These are phyloP conservation scores for Hemicordylus capensis DNA, from an alignment of 2,113 vertebrate species.

Conservation along the genomic window DNA sequence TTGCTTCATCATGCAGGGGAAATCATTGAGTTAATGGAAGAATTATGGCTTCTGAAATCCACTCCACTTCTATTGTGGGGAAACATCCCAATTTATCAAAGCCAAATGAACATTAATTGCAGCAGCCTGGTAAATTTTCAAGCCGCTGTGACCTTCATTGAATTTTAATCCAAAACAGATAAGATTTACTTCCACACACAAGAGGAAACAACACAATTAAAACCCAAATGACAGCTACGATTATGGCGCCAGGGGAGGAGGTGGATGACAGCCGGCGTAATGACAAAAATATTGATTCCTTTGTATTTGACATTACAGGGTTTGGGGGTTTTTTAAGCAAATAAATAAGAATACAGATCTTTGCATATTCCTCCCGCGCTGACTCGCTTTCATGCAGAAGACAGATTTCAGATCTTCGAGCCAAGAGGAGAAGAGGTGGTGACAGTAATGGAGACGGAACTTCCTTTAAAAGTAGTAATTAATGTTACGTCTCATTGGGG, in stretches of 20 bases:
- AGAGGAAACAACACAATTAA: conserved; percentile 85
- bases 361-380: conserved; percentile 19
- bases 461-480: conserved; percentile 80
- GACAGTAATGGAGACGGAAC: conserved; percentile 75
- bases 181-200: conserved; percentile 84
- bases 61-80: conserved; percentile 79
- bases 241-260: conserved; percentile 46
- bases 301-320: conserved; percentile 58
- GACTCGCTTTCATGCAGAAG: conserved; percentile 49
- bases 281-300: conserved; percentile 71
- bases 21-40: conserved; percentile 83
- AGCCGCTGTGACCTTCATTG: conserved; percentile 84
- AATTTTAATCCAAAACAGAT: conserved; percentile 87
- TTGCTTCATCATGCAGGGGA: conserved; percentile 68
- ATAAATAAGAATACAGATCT: conserved; percentile 57
- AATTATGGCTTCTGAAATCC: conserved; percentile 83
- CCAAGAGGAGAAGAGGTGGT: conserved; percentile 68
- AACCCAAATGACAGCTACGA: conserved; percentile 78
- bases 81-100: conserved; percentile 84
- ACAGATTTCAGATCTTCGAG: conserved; percentile 62
- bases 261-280: conserved; percentile 55
- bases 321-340: conserved; percentile 48
- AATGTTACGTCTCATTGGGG: conserved; percentile 79
- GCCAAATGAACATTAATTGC: conserved; percentile 88
- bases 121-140: conserved; percentile 82